Base-by-base conservation (phyloP, 2,797 vertebrate species). In the Dryobates pubescens region DNA sequence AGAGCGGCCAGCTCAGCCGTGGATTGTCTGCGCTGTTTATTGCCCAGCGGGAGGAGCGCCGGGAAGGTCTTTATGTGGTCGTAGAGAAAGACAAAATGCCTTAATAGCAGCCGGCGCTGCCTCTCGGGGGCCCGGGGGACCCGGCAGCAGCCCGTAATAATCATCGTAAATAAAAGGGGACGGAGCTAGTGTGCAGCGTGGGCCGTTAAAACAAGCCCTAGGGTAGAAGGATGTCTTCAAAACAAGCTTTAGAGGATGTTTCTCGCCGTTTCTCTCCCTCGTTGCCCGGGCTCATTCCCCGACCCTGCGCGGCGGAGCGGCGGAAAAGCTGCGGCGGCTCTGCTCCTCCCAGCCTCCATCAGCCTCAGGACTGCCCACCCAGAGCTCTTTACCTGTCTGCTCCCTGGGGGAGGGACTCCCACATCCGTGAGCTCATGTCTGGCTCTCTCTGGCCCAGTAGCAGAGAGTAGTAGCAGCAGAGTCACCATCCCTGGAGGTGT, bases 41-140 rank as follows among this genome's bases (percentile, higher is more conserved):
- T 91, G 90, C 81, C 75, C 92, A 86, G 89, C 81, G 38, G 86
- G 88, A 89, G 92, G 64, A 91, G 88, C 68, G 6, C 12, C 15
- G 68, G 63, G 76, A 94, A 95, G 69, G 87, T 65, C 94, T 94
- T 93, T 94, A 88, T 94, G 92, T 89, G 93, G 85, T 96, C 94
- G 80, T 62, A 75, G 90, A 94, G 94, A 71, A 88, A 96, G 94
- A 96, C 91, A 88, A 95, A 96, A 95, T 89, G 95, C 95, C 83
- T 96, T 95, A 95, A 95, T 95, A 95, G 93, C 90, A 90, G 79
- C 87, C 70, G 11, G 75, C 7, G 6, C 90, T 93, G 95, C 92
- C 87, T 93, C 70, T 58, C 82, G 4, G 90, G 91, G 71, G 81
- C 89, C 88, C 86, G 20, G 72, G 94, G 93, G 90, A 92, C 77